Conservation (phyloP, 2,113 vertebrate genomes). For the Todiramphus chloris region DNA sequence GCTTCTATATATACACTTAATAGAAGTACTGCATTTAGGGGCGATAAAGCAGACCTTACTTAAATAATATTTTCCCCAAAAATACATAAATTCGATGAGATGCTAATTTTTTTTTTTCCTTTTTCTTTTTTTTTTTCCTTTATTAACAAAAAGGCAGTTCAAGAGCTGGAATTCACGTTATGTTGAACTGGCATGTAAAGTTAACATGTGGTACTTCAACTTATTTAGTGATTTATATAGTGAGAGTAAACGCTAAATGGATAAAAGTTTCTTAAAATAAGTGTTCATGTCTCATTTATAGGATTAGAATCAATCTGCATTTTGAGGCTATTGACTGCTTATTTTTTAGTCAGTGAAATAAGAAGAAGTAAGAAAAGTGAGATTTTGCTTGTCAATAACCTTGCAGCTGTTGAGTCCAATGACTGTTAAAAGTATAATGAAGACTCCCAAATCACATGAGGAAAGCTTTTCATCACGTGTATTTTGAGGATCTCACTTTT, state of each 20-base stretch:
- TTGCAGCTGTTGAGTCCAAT: background rate
- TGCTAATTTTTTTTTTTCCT: too few species aligned
- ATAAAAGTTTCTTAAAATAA: background rate
- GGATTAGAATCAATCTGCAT: background rate
- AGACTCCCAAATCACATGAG: rapidly evolving
- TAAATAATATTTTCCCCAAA: rapidly evolving
- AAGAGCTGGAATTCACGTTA: rapidly evolving
- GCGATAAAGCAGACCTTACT: background rate
- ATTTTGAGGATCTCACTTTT: background rate
- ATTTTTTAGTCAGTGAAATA: background rate
- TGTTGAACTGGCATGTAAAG: background rate
- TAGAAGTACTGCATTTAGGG: rapidly evolving
- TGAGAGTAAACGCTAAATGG: background rate
- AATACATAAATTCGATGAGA: background rate
- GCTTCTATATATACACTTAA: rapidly evolving
- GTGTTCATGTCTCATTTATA: rapidly evolving
- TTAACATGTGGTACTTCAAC: background rate
- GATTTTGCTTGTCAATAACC: background rate
- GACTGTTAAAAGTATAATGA: background rate
- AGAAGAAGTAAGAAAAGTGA: background rate
- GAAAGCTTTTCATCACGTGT: background rate
- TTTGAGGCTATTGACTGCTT: background rate
- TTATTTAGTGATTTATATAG: background rate
- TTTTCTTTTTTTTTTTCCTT: too few species aligned
- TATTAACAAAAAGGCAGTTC: background rate